Evolutionary conservation across 2,113 vertebrate genomes (phyloP).

Genomic region (Sapayoa aenigma): DNA sequence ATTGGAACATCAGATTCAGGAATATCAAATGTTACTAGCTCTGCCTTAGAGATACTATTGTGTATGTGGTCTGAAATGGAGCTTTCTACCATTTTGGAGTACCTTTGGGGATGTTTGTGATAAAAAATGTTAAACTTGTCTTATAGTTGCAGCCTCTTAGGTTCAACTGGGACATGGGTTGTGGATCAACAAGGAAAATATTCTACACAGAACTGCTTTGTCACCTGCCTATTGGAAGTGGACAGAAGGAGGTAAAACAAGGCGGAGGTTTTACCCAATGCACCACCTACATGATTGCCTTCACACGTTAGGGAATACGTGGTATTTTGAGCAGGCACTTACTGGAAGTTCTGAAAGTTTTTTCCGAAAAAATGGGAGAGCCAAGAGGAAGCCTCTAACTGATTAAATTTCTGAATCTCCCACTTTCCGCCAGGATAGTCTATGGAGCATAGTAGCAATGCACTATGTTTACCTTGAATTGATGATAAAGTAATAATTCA

Average conservation of each 20-base stretch:
- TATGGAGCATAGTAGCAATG: not conserved
- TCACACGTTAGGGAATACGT: not conserved
- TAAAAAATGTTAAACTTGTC: not conserved
- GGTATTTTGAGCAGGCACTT: not conserved
- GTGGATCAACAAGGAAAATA: not conserved
- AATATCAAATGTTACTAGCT: not conserved
- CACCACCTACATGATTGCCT: not conserved
- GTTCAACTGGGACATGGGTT: fast-evolving
- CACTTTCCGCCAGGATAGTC: not conserved
- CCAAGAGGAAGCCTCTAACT: not conserved
- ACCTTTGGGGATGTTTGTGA: not conserved
- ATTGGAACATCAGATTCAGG: constrained; percentile 8
- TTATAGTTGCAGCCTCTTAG: not conserved
- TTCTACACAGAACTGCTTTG: not conserved
- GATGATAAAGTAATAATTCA: not conserved
- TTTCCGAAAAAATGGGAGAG: not conserved
- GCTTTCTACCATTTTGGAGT: not conserved
- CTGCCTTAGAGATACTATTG: not conserved
- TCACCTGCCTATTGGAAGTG: not conserved
- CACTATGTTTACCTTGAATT: not conserved
- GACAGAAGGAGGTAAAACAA: not conserved
- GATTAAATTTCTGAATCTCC: not conserved
- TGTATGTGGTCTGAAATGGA: not conserved
- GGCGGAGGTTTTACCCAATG: not conserved
- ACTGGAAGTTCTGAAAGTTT: not conserved